These are phyloP conservation scores for Apeltes quadracus DNA, from an alignment of 2,113 vertebrate genomes.

Conservation along the genomic window DNA sequence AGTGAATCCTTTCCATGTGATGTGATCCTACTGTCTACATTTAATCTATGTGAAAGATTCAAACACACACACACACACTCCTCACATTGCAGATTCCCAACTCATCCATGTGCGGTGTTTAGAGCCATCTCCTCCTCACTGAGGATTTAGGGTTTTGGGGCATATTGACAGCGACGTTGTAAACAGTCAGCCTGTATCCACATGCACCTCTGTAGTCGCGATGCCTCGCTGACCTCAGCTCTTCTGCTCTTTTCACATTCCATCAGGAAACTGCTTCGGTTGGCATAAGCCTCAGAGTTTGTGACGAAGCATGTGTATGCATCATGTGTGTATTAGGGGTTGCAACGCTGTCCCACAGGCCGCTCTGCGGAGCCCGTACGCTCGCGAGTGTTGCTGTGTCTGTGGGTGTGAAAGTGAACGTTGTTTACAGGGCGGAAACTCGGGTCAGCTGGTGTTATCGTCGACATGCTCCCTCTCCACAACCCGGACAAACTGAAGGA, in stretches of 20 bases:
- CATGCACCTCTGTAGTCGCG: not conserved
- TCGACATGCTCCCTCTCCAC: slow-evolving; percentile 78
- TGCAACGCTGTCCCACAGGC: not conserved
- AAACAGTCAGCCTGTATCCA: not conserved
- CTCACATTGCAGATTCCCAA: not conserved
- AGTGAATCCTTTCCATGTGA: slow-evolving; percentile 39
- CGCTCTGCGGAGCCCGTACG: no score
- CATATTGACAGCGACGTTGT: slow-evolving; percentile 6
- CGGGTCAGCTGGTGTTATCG: slow-evolving; percentile 70
- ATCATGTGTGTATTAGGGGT: no score
- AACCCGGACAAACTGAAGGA: slow-evolving; percentile 65
- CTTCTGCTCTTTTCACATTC: slow-evolving; percentile 11
- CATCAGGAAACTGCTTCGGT: slow-evolving; percentile 18
- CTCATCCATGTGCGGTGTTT: not conserved
- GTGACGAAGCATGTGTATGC: not conserved
- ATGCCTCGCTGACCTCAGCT: slow-evolving; percentile 16
- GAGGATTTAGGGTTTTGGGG: not conserved
- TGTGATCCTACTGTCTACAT: no score
- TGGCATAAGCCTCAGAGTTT: slow-evolving; percentile 11
- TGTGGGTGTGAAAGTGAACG: not conserved
- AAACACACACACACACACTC: not conserved
- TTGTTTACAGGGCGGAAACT: slow-evolving; percentile 81
- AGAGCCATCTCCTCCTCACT: not conserved
- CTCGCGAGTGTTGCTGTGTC: not conserved
- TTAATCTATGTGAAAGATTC: not conserved